Conservation (phyloP, 2,888 invertebrate genomes). For the Brassicogethes aeneus region DNA sequence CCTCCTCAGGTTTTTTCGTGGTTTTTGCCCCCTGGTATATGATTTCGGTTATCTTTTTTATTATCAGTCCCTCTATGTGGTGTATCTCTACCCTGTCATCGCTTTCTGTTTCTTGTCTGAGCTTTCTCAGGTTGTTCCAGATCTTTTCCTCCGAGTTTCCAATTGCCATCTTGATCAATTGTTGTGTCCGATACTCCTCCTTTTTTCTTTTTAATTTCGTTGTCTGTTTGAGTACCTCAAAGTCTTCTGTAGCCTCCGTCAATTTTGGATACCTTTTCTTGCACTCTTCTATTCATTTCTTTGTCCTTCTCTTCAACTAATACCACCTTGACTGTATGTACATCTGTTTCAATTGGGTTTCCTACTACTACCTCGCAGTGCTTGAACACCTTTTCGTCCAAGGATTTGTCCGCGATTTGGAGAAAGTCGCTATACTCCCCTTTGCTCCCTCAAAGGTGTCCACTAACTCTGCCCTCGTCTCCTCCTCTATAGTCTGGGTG, state of each 20-base stretch:
- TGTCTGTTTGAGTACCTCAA: constrained; percentile 6
- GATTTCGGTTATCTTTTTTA: constrained; percentile 4
- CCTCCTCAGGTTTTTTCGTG: not conserved
- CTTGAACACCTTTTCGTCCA: too few species aligned
- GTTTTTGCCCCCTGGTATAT: not conserved
- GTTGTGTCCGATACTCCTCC: not conserved
- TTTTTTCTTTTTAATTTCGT: constrained; percentile 4
- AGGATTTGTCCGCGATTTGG: too few species aligned
- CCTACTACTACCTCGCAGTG: too few species aligned
- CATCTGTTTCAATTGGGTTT: constrained; percentile 1
- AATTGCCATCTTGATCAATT: constrained; percentile 3
- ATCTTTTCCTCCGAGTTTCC: constrained; percentile 1
- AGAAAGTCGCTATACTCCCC: too few species aligned
- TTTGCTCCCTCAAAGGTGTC: too few species aligned
- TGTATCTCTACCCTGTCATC: constrained; percentile 2
- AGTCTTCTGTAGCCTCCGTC: constrained; percentile 1
- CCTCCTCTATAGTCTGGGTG: too few species aligned
- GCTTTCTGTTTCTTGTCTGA: constrained; percentile 4
- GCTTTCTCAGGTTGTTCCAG: constrained; percentile 3
- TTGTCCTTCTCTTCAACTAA: constrained; percentile 4
- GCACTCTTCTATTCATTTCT: constrained; percentile 5
- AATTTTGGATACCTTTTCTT: constrained; percentile 7
- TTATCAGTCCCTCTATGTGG: constrained; percentile 1
- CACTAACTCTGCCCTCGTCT: too few species aligned
- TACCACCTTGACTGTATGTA: constrained; percentile 2